Evolutionary conservation across 2,113 vertebrate species (phyloP), one percentile per base, ranked within the genome.

Genomic region (Nothoprocta perdicaria): DNA sequence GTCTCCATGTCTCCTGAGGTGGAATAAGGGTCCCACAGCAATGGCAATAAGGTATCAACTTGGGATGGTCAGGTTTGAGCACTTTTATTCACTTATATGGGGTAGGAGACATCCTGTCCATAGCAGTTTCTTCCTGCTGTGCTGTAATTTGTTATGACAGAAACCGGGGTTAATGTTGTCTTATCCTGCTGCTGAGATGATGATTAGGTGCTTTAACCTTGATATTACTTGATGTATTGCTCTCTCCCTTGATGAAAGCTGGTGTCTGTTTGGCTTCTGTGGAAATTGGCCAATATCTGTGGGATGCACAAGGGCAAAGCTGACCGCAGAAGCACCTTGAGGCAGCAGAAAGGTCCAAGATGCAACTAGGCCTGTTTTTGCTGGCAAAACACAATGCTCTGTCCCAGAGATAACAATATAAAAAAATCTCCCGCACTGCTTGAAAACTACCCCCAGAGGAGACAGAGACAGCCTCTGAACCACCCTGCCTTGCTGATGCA

Each of bases 121-220:
- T 24, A 35, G 73, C 65, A 68, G 40, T 69, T 83, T 62, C 76
- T 86, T 45, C 87, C 72, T 80, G 68, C 40, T 80, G 40, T 46
- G 83, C 50, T 24, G 29, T 80, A 81, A 90, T 80, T 83, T 69
- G 38, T 69, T 73, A 21, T 66, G 84, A 43, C 76, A 90, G 89
- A 77, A 80, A 60, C 24, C 84, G 90, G 77, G 77, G 84, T 90
- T 77, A 46, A 50, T 58, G 86, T 92, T 90, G 80, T n/a, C 68
- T 93, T 73, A 86, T 65, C 46, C 48, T 80, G 68, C 63, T 84
- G 77, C 86, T 86, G 73, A 60, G 52, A 83, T 5, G 24, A 80
- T 74, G 68, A 74, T 46, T 80, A 23, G 46, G 60, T 73, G 68
- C 80, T 88, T 85, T 86, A 65, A 65, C 89, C 60, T 83, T 90